Evolutionary conservation across 2,797 vertebrate genomes (phyloP).

Genomic region (Distichodus sexfasciatus): DNA sequence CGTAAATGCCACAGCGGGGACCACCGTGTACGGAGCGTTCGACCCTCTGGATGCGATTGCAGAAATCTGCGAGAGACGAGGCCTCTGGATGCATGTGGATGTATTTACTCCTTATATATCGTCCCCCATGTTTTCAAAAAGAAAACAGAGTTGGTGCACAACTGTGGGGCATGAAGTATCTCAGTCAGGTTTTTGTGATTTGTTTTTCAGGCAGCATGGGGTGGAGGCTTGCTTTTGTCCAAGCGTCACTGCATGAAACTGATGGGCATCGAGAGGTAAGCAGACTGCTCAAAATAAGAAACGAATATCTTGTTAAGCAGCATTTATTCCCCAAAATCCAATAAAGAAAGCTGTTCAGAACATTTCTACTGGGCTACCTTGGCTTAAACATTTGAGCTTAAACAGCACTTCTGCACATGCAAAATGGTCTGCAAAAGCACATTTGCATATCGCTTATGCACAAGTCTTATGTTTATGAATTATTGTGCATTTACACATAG

Average conservation of each 20-base stretch:
- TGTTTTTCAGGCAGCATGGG: slow-evolving; percentile 70
- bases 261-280: slow-evolving; percentile 69
- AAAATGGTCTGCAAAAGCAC: too few relatives aligned
- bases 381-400: too few relatives aligned
- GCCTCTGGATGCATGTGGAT: slow-evolving; percentile 76
- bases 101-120: slow-evolving; percentile 48
- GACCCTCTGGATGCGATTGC: slow-evolving; percentile 66
- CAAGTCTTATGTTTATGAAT: too few relatives aligned
- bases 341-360: too few relatives aligned
- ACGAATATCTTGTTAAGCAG: background rate
- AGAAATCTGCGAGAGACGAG: slow-evolving; percentile 63
- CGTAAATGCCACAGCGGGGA: slow-evolving; percentile 73
- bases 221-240: slow-evolving; percentile 71
- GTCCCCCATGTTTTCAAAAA: background rate
- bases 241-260: slow-evolving; percentile 68
- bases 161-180: too few relatives aligned
- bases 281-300: background rate
- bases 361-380: too few relatives aligned
- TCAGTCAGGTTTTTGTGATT: slow-evolving; percentile 12
- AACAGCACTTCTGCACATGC: too few relatives aligned
- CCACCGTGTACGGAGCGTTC: slow-evolving; percentile 71
- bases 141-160: background rate
- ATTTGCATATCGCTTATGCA: too few relatives aligned
- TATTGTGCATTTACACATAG: too few relatives aligned
- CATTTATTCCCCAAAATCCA: too few relatives aligned